Conservation (phyloP, 2,888 invertebrate species). For the Drosophila neotestacea region DNA sequence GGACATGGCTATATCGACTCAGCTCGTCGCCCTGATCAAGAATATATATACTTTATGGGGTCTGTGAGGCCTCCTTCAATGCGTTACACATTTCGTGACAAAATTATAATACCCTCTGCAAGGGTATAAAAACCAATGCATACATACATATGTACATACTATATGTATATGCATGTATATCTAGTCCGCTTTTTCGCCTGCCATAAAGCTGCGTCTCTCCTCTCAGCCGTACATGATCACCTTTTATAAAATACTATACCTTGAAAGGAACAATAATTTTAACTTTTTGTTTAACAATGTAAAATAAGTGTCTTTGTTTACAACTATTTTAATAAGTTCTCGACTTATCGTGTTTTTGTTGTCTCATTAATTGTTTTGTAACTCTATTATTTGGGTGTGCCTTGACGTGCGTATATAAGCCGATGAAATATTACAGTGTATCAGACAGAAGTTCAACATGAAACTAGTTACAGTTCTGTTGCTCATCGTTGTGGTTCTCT, state of each 20-base stretch:
- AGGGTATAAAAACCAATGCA: no score
- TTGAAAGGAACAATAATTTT: not conserved
- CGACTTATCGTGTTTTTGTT: not conserved
- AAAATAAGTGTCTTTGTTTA: not conserved
- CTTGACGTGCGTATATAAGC: not conserved
- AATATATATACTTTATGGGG: no score
- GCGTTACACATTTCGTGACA: no score
- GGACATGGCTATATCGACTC: no score
- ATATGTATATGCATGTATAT: no score
- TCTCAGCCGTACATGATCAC: no score
- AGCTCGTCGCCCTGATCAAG: no score
- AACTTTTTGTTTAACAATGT: not conserved
- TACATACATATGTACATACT: no score
- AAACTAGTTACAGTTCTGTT: constrained; percentile 13
- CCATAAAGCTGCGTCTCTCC: not conserved
- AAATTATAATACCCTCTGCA: no score
- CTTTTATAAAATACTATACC: no score
- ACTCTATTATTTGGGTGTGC: not conserved
- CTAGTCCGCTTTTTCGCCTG: not conserved
- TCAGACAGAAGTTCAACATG: constrained; percentile 5
- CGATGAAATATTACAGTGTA: not conserved
- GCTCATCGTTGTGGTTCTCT: constrained; percentile 3
- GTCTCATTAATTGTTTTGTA: not conserved
- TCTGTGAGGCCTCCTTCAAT: no score
- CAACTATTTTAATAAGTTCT: not conserved